Percentiles rank a stretch among this genome's conserved stretches.
These are phyloP conservation scores for Hystrix brachyura DNA, from an alignment of 2,113 vertebrate genomes.

Conservation along the genomic window DNA sequence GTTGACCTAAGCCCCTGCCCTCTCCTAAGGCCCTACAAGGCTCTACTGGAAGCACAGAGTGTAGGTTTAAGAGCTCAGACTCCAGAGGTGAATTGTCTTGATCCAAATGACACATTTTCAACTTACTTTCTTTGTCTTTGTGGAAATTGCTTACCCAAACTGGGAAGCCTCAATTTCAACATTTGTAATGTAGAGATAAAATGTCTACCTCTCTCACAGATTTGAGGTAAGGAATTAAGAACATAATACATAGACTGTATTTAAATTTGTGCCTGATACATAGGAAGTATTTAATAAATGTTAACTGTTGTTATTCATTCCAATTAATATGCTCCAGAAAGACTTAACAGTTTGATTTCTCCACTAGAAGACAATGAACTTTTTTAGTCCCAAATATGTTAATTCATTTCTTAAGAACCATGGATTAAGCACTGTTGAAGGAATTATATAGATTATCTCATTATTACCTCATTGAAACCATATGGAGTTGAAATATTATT, in stretches of 20 bases:
- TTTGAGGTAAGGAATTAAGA: neutral
- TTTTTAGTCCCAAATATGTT: neutral
- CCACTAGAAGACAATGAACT: neutral
- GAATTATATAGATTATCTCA: slow-evolving; percentile 39
- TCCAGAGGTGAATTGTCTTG: neutral
- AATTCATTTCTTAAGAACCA: neutral
- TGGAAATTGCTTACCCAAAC: neutral
- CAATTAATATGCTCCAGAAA: neutral
- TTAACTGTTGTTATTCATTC: neutral
- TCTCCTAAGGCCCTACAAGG: neutral
- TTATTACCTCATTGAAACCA: neutral
- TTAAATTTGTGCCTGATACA: neutral
- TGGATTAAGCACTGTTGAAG: neutral
- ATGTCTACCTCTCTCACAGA: neutral
- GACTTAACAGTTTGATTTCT: neutral
- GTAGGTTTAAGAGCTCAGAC: neutral
- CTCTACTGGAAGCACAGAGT: neutral
- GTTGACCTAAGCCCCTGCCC: neutral
- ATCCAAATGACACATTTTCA: neutral
- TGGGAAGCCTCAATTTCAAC: neutral
- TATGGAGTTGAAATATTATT: neutral
- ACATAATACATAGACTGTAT: neutral
- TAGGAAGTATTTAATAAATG: slow-evolving; percentile 1
- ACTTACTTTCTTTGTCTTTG: neutral
- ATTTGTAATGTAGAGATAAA: neutral